Base-by-base conservation (phyloP, 64 coral and sea anemone species). In the Montipora foliosa region DNA sequence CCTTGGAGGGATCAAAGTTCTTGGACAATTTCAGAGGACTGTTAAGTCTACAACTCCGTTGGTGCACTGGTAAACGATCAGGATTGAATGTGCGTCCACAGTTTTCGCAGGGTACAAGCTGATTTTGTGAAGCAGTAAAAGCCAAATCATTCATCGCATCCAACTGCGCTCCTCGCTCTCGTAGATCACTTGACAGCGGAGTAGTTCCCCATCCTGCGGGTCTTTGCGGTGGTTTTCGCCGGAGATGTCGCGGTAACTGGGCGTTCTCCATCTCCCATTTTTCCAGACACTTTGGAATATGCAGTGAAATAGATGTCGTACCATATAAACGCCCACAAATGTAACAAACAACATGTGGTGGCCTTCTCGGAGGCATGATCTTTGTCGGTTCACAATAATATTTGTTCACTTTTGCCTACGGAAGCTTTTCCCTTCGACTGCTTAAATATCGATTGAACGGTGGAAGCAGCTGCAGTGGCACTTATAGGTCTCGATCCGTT, bases 221-320 rank as follows among this genome's bases (percentile, higher is more conserved):
- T 25, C 62, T 61, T 3, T 87, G 79, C 2, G 98, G 98, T 3
- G 89, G 84, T 49, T 92, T 90, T 73, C 98, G 77, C 57, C 95
- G 77, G 58, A 96, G 51, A 86, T 93, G 88, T 25, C 91, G 90
- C 9, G 98, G 98, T 10, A 99, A 76, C 62, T 96, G 95, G 6
- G 79, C 83, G 75, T 99, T 99, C 87, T 99, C 98, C 14, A 94
- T 92, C 67, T 95, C 47, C 98, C 98, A 99, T 90, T 99, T 99
- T 87, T 99, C 92, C 47, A 99, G 84, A 75, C 98, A 99, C 80
- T 99, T 96, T 20, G 95, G 98, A n/a, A 91, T 90, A 37, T 99
- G 98, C 25, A 99, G 91, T 75, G 83, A 74, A 73, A 99, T 94
- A 5, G 94, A 96, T 5, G 95, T 90, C 11, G 98, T 99, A 4